Percentiles rank a stretch among this genome's conserved stretches.
phyloP scores from a whole-genome alignment of 2,888 invertebrate species.

The Cylloceria caligata region DNA sequence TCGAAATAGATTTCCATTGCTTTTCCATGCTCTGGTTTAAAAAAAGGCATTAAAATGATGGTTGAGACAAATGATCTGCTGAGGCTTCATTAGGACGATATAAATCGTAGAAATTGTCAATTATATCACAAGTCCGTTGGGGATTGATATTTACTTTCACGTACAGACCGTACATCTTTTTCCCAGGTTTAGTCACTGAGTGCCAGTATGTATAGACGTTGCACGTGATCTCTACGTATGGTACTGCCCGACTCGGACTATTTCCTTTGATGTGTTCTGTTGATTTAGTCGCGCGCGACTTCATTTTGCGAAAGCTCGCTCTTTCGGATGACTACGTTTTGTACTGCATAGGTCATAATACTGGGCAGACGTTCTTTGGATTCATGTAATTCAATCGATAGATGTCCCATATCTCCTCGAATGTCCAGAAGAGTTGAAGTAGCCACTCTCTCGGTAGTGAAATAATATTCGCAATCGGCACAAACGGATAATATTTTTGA shows the following conservation, averaged over 20 bases:
- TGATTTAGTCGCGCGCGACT: slow-evolving; percentile 67
- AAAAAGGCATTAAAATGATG: not conserved
- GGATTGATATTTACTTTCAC: not conserved
- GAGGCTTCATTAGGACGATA: not conserved
- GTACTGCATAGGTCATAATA: not conserved
- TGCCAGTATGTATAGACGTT: not conserved
- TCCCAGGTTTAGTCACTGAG: slow-evolving; percentile 2
- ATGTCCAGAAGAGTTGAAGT: too few species aligned
- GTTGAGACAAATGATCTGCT: not conserved
- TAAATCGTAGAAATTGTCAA: not conserved
- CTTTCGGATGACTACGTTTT: slow-evolving; percentile 41
- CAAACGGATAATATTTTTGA: too few species aligned
- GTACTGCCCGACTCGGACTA: slow-evolving; percentile 56
- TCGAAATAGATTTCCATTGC: too few species aligned
- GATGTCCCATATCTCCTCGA: too few species aligned
- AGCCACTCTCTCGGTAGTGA: too few species aligned
- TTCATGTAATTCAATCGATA: too few species aligned
- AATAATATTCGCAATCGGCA: too few species aligned
- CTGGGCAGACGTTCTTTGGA: slow-evolving; percentile 14
- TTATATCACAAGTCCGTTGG: not conserved
- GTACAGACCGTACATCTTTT: not conserved
- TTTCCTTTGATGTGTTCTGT: slow-evolving; percentile 74
- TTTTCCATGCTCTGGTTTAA: not conserved
- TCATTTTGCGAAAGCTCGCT: slow-evolving; percentile 31
- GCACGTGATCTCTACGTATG: slow-evolving; percentile 14